Evolutionary conservation across 2,797 vertebrate species (phyloP).

Genomic region (Crocidura indochinensis): DNA sequence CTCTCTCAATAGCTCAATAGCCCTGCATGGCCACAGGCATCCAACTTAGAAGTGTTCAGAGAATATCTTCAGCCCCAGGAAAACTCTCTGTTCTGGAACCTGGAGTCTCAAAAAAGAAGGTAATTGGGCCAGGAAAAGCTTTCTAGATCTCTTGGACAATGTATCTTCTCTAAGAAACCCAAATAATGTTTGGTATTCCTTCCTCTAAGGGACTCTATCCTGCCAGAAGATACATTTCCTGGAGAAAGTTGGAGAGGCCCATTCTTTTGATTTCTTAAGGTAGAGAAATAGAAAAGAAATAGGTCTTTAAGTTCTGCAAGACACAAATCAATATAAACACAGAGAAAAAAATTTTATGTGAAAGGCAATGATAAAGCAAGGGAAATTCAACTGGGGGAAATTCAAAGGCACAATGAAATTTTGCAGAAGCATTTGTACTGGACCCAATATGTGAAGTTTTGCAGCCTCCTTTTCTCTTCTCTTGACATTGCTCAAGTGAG

Average conservation of each 20-base stretch:
- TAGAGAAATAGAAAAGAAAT: slow-evolving; percentile 41
- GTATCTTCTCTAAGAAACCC: background rate
- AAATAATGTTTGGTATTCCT: slow-evolving; percentile 6
- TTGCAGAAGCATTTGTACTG: slow-evolving; percentile 3
- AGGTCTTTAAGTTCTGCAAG: background rate
- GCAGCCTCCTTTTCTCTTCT: slow-evolving; percentile 7
- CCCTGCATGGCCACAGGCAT: background rate
- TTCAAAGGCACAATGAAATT: slow-evolving; percentile 29
- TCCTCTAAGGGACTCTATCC: background rate
- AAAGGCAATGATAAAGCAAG: background rate
- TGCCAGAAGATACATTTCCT: slow-evolving; percentile 19
- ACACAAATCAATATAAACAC: background rate
- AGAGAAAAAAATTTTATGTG: background rate
- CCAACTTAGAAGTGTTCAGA: background rate
- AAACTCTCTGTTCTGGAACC: slow-evolving; percentile 27
- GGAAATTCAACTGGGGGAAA: background rate
- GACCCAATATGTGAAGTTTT: slow-evolving; percentile 13
- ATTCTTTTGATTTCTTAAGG: slow-evolving; percentile 17
- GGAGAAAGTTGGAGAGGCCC: slow-evolving; percentile 8
- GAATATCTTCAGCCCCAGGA: background rate
- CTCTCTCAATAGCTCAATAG: background rate
- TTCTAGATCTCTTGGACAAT: background rate
- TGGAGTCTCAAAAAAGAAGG: background rate
- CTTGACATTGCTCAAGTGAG: slow-evolving; percentile 45
- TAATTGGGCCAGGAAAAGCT: background rate